phyloP scores from a whole-genome alignment of 2,888 invertebrate genomes.

The Zootermopsis nevadensis region DNA sequence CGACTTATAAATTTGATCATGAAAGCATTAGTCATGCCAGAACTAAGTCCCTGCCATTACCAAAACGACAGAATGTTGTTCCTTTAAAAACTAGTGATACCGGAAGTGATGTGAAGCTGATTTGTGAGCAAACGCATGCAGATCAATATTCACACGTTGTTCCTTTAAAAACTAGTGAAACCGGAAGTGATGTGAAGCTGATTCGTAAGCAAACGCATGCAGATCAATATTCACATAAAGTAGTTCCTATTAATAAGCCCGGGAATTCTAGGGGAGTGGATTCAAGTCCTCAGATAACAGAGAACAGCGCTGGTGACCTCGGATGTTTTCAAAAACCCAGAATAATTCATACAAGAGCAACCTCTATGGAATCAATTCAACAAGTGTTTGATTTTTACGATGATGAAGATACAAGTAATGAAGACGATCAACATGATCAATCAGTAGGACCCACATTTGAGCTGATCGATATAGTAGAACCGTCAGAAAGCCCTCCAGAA shows the following conservation, averaged over 20 bases:
- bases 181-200: background rate
- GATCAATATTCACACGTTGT: background rate
- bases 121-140: background rate
- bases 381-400: constrained; percentile 23
- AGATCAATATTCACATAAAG: background rate
- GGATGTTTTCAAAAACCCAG: background rate
- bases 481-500: background rate
- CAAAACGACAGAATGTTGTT: constrained; percentile 9
- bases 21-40: background rate
- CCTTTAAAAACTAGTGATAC: background rate
- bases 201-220: background rate
- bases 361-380: constrained; percentile 34
- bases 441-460: background rate
- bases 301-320: background rate
- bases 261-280: background rate
- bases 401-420: constrained; percentile 6
- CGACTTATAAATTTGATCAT: background rate
- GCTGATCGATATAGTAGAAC: constrained; percentile 21
- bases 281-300: background rate
- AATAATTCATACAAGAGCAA: constrained; percentile 7
- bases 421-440: background rate
- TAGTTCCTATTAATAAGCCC: background rate
- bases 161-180: background rate
- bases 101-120: background rate
- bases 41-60: constrained; percentile 24